Evolutionary conservation across 2,113 vertebrate species (phyloP), one percentile per base, ranked within the genome.

Genomic region (Cacatua alba): DNA sequence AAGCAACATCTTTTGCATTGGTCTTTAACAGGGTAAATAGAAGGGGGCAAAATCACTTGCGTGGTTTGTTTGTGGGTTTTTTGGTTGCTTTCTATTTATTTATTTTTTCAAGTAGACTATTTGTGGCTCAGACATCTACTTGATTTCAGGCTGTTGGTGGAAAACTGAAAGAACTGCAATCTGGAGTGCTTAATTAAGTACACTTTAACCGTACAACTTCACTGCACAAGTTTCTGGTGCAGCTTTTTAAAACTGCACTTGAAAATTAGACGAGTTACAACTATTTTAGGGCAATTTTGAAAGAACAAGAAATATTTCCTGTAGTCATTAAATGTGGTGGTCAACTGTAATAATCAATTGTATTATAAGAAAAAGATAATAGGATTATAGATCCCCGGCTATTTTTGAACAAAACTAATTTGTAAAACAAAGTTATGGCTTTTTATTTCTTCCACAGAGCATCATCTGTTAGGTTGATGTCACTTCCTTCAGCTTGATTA

Each of bases 401-500:
- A 12, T 65, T 57, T 81, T 90, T 41, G 71, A 20, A 6, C 25
- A 51, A 62, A 88, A 82, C 9, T 90, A 5, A 86, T 92, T 74
- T 90, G 49, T 83, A 63, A 88, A 93, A 80, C 29, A 52, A 68
- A 85, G 52, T 92, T 26, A 76, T 5, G 15, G 39, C 25, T n/a
- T 53, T 23, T 49, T 90, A 86, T 67, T 75, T 41, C 33, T 88
- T 85, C 60, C 37, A 52, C 17, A 24, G 71, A 88, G 53, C 29
- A 63, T 90, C 92, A 86, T 90, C 63, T 92, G 53, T 93, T 95
- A 68, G 85, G 88, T 70, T 90, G 92, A 90, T 97, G 91, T 92
- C 51, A 83, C 90, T 95, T 96, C 78, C 93, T 95, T 91, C 53
- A 86, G 64, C 78, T 95, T 95, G 88, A 94, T 96, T 95, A 88